Base-by-base conservation (phyloP, 2,797 vertebrate genomes). In the Paratrypauchen microcephalus region DNA sequence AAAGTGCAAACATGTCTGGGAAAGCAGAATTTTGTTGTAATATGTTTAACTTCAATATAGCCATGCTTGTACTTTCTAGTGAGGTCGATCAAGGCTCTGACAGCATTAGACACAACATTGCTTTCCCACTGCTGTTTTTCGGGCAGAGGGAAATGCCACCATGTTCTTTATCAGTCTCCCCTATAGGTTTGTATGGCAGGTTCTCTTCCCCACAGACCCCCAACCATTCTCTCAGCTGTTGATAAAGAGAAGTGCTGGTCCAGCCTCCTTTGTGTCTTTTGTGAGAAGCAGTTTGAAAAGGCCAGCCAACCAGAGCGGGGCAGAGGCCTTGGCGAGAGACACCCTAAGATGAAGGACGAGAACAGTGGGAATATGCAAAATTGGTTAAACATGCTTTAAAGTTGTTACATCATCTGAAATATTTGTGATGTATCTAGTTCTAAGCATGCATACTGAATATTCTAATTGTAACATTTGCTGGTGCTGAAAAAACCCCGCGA, bases 251-350 rank as follows among this genome's bases (percentile, higher is more conserved):
- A 75, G 75, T 63, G 36, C 21, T 70, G 54, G 74, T 70, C 68
- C 70, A 64, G 80, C 78, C 80, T 76, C 60, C 74, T 87, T 91
- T 92, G 90, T 92, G 79, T 82, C 85, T 83, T 88, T 91, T 92
- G 90, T 91, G 65, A 41, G 71, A 54, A 64, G 36, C 59, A 89
- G 80, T 72, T 79, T 92, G 86, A 87, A 91, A 88, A 83, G 86
- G 85, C 72, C 74, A 76, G 80, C 84, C 78, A 83, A 82, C 78
- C 75, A 74, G 69, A 81, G 71, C 71, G 50, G 66, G 59, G 72
- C 57, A 57, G 74, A 71, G 66, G 70, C 64, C 54, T 75, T 2
- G 2, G 57, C 48, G 48, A 70, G 48, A 32, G 21, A 15, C 39
- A 6, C 16, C 18, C 28, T 3, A 30, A 60, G 36, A 30, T 32